Conservation (phyloP, 2,113 vertebrate genomes). For the Pygoscelis adeliae region DNA sequence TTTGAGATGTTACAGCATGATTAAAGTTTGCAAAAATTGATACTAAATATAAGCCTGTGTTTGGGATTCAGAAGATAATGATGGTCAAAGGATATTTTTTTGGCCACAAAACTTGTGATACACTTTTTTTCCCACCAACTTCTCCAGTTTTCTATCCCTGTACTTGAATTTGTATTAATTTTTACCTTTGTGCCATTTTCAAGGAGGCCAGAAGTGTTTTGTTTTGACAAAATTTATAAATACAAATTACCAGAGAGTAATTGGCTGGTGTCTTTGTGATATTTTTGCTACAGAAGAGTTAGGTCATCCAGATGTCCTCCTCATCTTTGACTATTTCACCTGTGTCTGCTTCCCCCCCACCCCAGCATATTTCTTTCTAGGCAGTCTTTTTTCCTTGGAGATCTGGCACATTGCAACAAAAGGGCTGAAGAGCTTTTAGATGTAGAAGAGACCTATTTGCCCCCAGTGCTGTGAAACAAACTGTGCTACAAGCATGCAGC, state of each 20-base stretch:
- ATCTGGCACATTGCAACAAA: background rate
- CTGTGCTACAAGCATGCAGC: background rate
- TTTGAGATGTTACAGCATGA: background rate
- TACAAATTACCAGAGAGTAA: background rate
- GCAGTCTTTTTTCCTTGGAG: background rate
- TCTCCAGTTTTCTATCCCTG: background rate
- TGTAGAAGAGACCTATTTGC: background rate
- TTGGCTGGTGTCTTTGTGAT: background rate
- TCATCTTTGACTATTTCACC: background rate
- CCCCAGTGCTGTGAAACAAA: background rate
- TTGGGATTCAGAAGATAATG: background rate
- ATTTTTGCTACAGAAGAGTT: background rate
- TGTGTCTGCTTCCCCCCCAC: background rate
- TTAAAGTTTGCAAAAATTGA: background rate
- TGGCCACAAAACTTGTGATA: background rate
- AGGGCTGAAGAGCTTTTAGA: background rate
- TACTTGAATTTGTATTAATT: background rate
- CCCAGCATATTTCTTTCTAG: background rate
- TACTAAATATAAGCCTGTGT: fast-evolving
- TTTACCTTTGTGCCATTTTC: background rate
- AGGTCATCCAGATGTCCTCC: background rate
- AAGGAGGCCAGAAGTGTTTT: background rate
- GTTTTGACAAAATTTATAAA: background rate
- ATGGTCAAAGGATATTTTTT: background rate
- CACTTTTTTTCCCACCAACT: fast-evolving